These are phyloP conservation scores for Lepus europaeus DNA, from an alignment of 2,113 vertebrate species.

Conservation along the genomic window DNA sequence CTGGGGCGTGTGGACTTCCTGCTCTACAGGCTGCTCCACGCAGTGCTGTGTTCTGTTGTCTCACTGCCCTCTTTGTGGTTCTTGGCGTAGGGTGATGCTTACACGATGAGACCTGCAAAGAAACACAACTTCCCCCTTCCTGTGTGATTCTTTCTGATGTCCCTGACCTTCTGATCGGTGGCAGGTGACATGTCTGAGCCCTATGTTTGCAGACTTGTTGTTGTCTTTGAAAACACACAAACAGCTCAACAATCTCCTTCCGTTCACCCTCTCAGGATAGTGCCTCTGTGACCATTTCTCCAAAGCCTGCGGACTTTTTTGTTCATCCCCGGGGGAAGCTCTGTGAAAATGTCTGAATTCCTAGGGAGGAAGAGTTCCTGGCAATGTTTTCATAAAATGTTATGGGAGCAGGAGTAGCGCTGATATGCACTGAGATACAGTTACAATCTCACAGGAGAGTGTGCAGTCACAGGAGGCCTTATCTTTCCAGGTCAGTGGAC, in stretches of 20 bases:
- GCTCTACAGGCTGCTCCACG: too few species aligned
- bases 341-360: neutral
- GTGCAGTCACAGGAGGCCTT: neutral
- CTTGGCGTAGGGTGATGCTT: neutral
- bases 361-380: neutral
- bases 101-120: neutral
- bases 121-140: neutral
- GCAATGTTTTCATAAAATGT: neutral
- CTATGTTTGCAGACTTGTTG: neutral
- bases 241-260: neutral
- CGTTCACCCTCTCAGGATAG: neutral
- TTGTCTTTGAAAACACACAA: neutral
- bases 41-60: neutral
- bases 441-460: neutral
- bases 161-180: neutral
- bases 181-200: neutral
- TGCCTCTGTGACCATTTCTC: neutral
- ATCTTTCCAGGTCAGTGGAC: neutral
- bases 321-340: neutral
- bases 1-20: too few species aligned
- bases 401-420: neutral
- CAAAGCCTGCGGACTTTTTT: neutral
- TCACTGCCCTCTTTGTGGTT: too few species aligned
- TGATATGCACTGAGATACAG: neutral
- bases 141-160: accelerated